Percentiles rank a stretch among this genome's conserved stretches.
Evolutionary conservation across 2,113 vertebrate species (phyloP).

Genomic region (Falco punctatus): DNA sequence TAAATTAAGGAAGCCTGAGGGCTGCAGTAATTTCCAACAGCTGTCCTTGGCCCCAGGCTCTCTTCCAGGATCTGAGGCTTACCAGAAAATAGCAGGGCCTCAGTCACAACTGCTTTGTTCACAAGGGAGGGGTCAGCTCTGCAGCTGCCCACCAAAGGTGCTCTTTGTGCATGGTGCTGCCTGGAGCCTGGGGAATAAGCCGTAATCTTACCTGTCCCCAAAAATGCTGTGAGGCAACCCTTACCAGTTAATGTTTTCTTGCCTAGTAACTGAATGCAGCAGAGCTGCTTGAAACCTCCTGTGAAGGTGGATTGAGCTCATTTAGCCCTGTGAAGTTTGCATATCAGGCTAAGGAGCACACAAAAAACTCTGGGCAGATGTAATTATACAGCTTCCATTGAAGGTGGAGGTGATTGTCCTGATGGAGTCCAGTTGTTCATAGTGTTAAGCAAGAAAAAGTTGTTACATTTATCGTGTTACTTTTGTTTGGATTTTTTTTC

Average conservation of each 20-base stretch:
- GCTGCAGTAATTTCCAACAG: constrained; percentile 21
- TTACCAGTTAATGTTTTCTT: neutral
- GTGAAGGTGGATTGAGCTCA: neutral
- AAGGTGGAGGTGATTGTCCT: neutral
- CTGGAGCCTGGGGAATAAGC: neutral
- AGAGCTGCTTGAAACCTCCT: neutral
- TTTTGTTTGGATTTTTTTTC: neutral
- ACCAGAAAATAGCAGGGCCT: neutral
- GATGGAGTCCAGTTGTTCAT: neutral
- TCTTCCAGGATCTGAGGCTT: neutral
- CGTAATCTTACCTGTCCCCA: neutral
- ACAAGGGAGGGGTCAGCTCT: neutral
- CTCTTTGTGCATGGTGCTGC: neutral
- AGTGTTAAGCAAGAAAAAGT: neutral
- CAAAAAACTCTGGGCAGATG: neutral
- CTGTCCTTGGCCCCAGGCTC: neutral
- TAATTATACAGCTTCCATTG: neutral
- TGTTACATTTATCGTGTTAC: neutral
- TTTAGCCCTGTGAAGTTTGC: neutral
- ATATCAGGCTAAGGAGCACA: neutral
- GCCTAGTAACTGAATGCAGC: neutral
- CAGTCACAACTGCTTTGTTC: neutral
- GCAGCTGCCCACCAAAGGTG: neutral
- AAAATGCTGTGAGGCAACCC: neutral
- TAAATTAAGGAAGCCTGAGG: constrained; percentile 17